Evolutionary conservation across 2,113 vertebrate species (phyloP), one percentile per base, ranked within the genome.

Genomic region (Prunella fulvescens): DNA sequence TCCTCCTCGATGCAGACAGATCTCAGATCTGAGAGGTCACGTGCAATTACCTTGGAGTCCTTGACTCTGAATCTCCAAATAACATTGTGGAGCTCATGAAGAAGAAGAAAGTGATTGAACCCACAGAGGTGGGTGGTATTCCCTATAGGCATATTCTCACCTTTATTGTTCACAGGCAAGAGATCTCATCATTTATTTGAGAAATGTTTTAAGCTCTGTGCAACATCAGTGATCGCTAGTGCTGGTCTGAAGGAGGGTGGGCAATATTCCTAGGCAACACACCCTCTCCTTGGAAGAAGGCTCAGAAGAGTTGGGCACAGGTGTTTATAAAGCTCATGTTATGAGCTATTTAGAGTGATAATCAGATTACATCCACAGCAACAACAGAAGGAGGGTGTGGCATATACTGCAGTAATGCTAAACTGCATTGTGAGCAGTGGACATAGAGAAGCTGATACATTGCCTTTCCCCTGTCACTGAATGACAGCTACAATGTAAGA

Each of bases 391-490:
- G 29, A 71, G 60, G 69, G 29, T 15, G 10, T 26, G 69, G n/a
- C 26, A 42, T 83, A 18, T 45, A 11, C 37, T 88, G 60, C 67
- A 51, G 3, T 33, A 65, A 28, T 33, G 54, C 28, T 79, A 12
- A 64, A n/a, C 50, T 48, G 53, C 40, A 5, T 29, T 61, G 48
- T 50, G 61, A 64, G 44, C 48, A 0, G 0, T 0, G 2, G 29
- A 25, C 29, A 9, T 2, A 50, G 48, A 72, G 58, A 90, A 92
- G 33, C 28, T 60, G 17, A 10, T 69, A 13, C 20, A 69, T 56
- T 73, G 45, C 7, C 12, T 71, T 82, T 71, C 8, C 11, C 6
- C 28, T 25, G 4, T 40, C 83, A 12, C 0, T 78, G 47, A 78
- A 44, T 48, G 44, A 40, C n/a, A 51, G 40, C 23, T 56, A 12